Percentiles rank a stretch among this genome's conserved stretches.
Conservation (phyloP, 2,113 vertebrate species). For the Cricetomys ansorgei region DNA sequence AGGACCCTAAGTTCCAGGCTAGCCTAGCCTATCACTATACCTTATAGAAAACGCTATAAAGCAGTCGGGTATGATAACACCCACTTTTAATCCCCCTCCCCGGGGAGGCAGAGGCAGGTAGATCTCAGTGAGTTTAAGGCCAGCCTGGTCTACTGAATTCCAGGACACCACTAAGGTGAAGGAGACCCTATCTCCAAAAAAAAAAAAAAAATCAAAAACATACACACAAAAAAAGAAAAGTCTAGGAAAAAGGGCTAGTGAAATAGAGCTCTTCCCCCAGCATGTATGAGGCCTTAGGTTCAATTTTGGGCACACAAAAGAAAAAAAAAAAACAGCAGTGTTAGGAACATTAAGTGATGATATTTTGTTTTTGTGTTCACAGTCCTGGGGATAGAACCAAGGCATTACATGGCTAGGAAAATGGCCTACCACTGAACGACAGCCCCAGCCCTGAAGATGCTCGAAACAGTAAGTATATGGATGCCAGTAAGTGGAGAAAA, state of each 20-base stretch:
- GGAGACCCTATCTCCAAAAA: not conserved
- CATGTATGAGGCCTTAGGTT: not conserved
- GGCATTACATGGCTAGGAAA: not conserved
- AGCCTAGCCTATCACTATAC: not conserved
- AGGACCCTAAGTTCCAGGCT: not conserved
- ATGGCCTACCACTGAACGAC: not conserved
- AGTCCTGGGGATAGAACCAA: not conserved
- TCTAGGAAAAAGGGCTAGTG: not conserved
- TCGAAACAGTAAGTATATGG: constrained; percentile 16
- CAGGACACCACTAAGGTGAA: no score
- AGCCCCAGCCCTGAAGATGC: not conserved
- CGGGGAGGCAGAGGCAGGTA: not conserved
- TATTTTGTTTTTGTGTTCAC: not conserved
- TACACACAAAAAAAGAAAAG: no score
- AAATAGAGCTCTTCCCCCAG: not conserved
- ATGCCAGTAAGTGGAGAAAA: not conserved
- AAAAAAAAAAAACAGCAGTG: not conserved
- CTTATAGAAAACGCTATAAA: not conserved
- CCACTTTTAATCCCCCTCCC: not conserved
- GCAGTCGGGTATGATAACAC: no score
- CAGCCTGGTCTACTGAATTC: not conserved
- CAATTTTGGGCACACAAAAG: not conserved
- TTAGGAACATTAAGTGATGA: not conserved
- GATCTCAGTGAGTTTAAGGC: not conserved
- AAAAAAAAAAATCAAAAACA: not conserved